A percentile compares a stretch with the other conserved stretches of the same genome.
Conservation (phyloP, 2,888 invertebrate genomes). For the Ecliptopera silaceata region DNA sequence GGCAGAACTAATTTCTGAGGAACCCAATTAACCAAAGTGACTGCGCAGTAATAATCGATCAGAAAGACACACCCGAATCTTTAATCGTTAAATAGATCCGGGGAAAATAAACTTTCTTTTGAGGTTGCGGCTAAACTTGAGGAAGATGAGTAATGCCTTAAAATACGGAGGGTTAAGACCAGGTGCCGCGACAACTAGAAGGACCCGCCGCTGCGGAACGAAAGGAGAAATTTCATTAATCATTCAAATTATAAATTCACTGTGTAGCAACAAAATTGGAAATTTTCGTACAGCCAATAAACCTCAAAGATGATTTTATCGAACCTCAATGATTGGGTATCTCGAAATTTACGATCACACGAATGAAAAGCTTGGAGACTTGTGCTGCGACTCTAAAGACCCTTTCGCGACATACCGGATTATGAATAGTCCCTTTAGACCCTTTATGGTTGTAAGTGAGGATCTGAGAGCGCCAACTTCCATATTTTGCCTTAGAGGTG, state of each 20-base stretch:
- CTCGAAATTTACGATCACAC: conserved; percentile 14
- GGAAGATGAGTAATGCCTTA: not conserved
- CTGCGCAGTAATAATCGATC: conserved; percentile 74
- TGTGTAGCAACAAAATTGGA: conserved; percentile 44
- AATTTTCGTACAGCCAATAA: not conserved
- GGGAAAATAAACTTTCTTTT: not conserved
- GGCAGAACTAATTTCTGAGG: conserved; percentile 63
- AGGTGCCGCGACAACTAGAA: conserved; percentile 64
- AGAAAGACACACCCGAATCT: conserved; percentile 39
- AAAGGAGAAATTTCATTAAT: conserved; percentile 76
- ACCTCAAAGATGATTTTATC: conserved; percentile 1
- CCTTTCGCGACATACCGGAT: conserved; percentile 25
- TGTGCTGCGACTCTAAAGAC: conserved; percentile 13
- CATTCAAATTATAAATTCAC: conserved; percentile 67
- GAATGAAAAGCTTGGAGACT: conserved; percentile 18
- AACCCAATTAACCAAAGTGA: conserved; percentile 77
- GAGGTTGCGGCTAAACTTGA: not conserved
- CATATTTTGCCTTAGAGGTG: conserved; percentile 46
- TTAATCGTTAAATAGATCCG: not conserved
- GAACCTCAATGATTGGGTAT: conserved; percentile 4
- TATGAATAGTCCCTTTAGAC: conserved; percentile 38
- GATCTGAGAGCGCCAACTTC: conserved; percentile 36
- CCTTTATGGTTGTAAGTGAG: conserved; percentile 44
- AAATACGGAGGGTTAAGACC: conserved; percentile 44
- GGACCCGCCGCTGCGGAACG: conserved; percentile 71